Evolutionary conservation across 2,888 invertebrate species (phyloP).

Genomic region (Drosophila nr. fundita): DNA sequence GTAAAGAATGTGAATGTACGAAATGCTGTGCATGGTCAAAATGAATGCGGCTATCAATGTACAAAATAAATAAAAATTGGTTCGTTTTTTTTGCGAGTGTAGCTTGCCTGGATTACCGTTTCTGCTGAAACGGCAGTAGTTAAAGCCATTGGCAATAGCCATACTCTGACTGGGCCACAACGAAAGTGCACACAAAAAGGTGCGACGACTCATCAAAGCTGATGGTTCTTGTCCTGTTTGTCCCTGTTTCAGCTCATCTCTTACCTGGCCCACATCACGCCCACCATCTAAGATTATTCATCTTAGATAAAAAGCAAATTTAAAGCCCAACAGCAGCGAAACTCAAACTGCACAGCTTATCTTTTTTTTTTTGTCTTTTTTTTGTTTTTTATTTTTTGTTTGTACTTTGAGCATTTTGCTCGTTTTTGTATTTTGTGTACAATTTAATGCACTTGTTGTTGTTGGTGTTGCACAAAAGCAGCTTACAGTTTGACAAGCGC

Average conservation of each 20-base stretch:
- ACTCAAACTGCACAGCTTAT: constrained; percentile 27
- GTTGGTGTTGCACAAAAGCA: constrained; percentile 58
- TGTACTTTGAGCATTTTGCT: constrained; percentile 5
- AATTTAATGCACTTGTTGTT: constrained; percentile 36
- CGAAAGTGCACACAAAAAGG: constrained; percentile 61
- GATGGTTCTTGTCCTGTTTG: constrained; percentile 13
- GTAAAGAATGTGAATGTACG: background rate
- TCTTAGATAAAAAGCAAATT: constrained; percentile 61
- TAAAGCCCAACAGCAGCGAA: constrained; percentile 33
- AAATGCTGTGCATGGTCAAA: background rate
- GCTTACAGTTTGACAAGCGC: constrained; percentile 65
- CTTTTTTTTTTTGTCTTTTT: constrained; percentile 4
- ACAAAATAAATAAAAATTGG: no score
- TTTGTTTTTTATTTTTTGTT: background rate
- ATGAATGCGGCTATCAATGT: background rate
- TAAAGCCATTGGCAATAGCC: constrained; percentile 41
- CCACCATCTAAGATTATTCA: constrained; percentile 57
- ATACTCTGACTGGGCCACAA: constrained; percentile 43
- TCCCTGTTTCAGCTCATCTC: constrained; percentile 20
- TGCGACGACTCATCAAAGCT: constrained; percentile 58
- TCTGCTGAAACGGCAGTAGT: constrained; percentile 52
- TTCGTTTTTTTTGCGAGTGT: constrained; percentile 1
- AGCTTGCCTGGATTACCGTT: constrained; percentile 42
- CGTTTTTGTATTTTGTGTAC: constrained; percentile 12
- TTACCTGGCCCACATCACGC: background rate